phyloP scores from a whole-genome alignment of 2,888 invertebrate species.

The Apodemia hepburni region DNA sequence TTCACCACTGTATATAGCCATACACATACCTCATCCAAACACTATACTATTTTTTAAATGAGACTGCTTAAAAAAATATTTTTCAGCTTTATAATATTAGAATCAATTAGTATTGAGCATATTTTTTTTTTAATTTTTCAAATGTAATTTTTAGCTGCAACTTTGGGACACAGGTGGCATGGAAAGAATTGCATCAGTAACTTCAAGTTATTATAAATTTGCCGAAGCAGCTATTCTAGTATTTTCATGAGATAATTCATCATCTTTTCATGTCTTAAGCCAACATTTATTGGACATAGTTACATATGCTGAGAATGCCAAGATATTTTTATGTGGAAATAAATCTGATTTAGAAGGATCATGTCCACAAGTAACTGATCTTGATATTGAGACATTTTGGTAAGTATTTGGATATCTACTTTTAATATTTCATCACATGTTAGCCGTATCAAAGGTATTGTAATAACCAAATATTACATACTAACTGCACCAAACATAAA shows the following conservation, averaged over 20 bases:
- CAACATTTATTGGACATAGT: constrained; percentile 96
- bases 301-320: constrained; percentile 96
- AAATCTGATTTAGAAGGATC: constrained; percentile 90
- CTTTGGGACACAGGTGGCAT: constrained; percentile 98
- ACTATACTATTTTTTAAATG: too few species aligned
- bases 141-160: constrained; percentile 84
- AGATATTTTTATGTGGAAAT: constrained; percentile 96
- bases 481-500: too few species aligned
- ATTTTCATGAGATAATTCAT: constrained; percentile 93
- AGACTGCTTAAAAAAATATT: too few species aligned
- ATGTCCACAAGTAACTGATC: constrained; percentile 89
- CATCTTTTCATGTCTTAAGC: constrained; percentile 94
- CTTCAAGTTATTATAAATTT: constrained; percentile 97
- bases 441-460: too few species aligned
- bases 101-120: too few species aligned
- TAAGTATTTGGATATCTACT: constrained; percentile 48
- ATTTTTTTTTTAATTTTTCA: background rate
- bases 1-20: too few species aligned
- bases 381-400: constrained; percentile 94
- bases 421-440: background rate
- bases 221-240: constrained; percentile 96
- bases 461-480: too few species aligned
- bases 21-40: too few species aligned
- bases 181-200: constrained; percentile 97
- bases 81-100: too few species aligned